Percentiles rank a stretch among this genome's conserved stretches.
Evolutionary conservation across 1,140 invertebrate species (phyloP).

Genomic region (Samia ricini): DNA sequence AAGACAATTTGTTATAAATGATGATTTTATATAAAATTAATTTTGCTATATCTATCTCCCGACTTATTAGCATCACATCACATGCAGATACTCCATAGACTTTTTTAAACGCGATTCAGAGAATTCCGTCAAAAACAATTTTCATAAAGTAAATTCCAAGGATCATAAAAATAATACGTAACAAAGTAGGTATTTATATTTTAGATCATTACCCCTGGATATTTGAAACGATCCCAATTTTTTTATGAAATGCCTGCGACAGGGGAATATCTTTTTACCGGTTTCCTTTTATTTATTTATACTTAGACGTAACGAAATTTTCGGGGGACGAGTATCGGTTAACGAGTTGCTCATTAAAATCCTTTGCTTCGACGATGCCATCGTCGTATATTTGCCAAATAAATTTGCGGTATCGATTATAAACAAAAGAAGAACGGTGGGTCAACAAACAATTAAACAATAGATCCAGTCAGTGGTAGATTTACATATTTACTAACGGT

Average conservation of each 20-base stretch:
- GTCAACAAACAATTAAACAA: too few species aligned
- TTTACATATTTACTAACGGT: too few species aligned
- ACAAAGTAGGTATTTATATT: slow-evolving; percentile 7
- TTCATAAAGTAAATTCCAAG: not conserved
- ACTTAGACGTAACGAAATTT: not conserved
- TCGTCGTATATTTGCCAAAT: not conserved
- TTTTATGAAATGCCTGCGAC: not conserved
- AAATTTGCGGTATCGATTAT: not conserved
- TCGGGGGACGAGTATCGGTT: not conserved
- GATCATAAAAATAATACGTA: not conserved
- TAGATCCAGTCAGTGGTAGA: too few species aligned
- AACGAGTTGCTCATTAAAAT: slow-evolving; percentile 13
- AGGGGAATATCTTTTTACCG: slow-evolving; percentile 7
- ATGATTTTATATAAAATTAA: too few species aligned
- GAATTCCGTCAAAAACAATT: too few species aligned
- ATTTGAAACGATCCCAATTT: not conserved
- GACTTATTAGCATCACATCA: too few species aligned
- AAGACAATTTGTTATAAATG: too few species aligned
- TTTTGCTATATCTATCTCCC: too few species aligned
- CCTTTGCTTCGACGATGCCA: not conserved
- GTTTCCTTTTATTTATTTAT: slow-evolving; percentile 8
- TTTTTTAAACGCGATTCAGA: too few species aligned
- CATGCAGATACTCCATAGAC: too few species aligned
- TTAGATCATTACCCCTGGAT: slow-evolving; percentile 1
- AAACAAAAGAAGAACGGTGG: too few species aligned